Percentiles rank a stretch among this genome's conserved stretches.
Conservation (phyloP, 2,888 invertebrate species). For the Hyposoter didymator region DNA sequence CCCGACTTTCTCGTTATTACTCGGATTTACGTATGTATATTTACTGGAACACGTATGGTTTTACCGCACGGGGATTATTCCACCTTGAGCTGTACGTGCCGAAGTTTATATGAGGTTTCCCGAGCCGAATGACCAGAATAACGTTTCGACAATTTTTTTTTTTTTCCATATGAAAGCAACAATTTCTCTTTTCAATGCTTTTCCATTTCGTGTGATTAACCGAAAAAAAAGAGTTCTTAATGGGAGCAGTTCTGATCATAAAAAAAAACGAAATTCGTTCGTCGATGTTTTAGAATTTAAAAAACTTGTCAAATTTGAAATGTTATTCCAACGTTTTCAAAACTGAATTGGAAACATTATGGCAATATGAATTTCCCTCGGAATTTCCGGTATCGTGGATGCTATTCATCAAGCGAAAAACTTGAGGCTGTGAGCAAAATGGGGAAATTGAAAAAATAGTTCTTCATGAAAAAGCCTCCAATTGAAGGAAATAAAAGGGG, state of each 20-base stretch:
- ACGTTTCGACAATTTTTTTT: not conserved
- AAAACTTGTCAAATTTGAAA: not conserved
- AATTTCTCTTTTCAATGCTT: not conserved
- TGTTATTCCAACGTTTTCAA: not conserved
- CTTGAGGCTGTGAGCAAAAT: too few relatives aligned
- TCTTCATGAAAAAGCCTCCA: not conserved
- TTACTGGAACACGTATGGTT: not conserved
- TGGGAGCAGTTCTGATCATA: not conserved
- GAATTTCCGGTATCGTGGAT: not conserved
- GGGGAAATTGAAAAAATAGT: too few relatives aligned
- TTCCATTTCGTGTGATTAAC: not conserved
- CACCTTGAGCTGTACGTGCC: not conserved
- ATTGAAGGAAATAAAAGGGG: not conserved
- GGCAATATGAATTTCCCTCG: too few relatives aligned
- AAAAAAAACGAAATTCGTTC: not conserved
- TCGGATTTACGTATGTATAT: slow-evolving; percentile 27
- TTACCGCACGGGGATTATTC: slow-evolving; percentile 3
- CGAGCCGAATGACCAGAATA: not conserved
- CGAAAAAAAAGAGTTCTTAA: not conserved
- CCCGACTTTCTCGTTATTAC: slow-evolving; percentile 12
- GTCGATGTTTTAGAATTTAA: not conserved
- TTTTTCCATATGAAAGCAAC: not conserved
- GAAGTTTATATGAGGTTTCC: not conserved
- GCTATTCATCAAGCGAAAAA: not conserved
- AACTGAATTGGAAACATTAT: not conserved